Base-by-base conservation (phyloP, 2,888 invertebrate genomes). In the Onchidella celtica region DNA sequence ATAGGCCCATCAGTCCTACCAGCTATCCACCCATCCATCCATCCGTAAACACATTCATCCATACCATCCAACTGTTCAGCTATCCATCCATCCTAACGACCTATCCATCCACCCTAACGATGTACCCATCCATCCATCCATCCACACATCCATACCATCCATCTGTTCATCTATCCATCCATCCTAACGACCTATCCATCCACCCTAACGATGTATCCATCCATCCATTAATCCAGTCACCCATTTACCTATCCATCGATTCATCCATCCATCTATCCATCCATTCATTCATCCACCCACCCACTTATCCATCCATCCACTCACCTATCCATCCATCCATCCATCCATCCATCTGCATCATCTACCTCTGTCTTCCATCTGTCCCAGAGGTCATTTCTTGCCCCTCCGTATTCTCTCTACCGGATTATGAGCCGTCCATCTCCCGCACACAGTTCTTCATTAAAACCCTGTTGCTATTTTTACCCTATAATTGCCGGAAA, bases 391-490 rank as follows among this genome's bases (percentile, higher is more conserved):
- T n/a, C n/a, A n/a, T n/a, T n/a, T n/a, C n/a, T n/a, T n/a, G 14
- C 32, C 66, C 32, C 14, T 34, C 65, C 9, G 65, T 17, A 27
- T 65, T 6, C 29, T 24, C 27, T 6, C 27, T 4, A 27, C 40
- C 40, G 14, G 69, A 40, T 69, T 69, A 40, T 36, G 38, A 40
- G 40, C 38, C 36, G 27, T 36, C 14, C 47, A 3, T n/a, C 24
- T 34, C 1, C 2, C n/a, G 24, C 38, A n/a, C 36, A 1, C 34
- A 21, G 32, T 40, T 27, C 69, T 69, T 69, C 69, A 69, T 69
- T 69, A 69, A 69, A 69, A 69, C 69, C n/a, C 40, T n/a, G 69
- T 36, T 40, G n/a, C 40, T 69, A 69, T 69, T 69, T 69, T 69
- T n/a, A 40, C 38, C 27, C 40, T 40, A 69, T 69, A 69, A 69